Percentiles rank a stretch among this genome's conserved stretches.
phyloP scores from a whole-genome alignment of 2,888 invertebrate species.

The Chironomus riparius region DNA sequence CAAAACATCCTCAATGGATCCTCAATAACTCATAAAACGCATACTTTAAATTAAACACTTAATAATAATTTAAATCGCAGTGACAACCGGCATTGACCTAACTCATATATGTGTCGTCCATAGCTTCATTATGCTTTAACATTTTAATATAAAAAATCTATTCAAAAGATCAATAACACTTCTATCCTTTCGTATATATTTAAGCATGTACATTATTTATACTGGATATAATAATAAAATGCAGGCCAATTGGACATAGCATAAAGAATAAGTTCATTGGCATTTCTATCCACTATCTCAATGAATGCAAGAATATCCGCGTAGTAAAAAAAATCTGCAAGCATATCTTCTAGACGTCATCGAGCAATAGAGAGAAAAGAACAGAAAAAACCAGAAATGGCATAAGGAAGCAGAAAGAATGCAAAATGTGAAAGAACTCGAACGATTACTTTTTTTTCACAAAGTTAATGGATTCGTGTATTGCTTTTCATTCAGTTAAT shows the following conservation, averaged over 20 bases:
- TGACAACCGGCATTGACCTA: neutral
- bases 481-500: neutral
- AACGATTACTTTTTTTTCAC: neutral
- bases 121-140: neutral
- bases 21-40: too few species aligned
- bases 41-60: too few species aligned
- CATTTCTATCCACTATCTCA: neutral
- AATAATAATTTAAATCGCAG: neutral
- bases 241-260: neutral
- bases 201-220: neutral
- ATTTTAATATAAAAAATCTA: neutral
- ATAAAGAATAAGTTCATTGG: neutral
- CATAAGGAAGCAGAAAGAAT: neutral
- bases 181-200: too few species aligned
- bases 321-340: neutral
- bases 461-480: neutral
- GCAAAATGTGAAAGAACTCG: conserved; percentile 1
- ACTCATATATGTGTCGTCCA: neutral
- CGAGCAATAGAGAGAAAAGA: neutral
- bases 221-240: neutral
- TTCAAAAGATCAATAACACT: neutral
- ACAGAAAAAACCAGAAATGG: conserved; percentile 7
- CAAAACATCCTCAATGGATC: too few species aligned
- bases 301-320: neutral
- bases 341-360: too few species aligned